Percentiles rank a stretch among this genome's conserved stretches.
Conservation (phyloP, 2,113 vertebrate genomes). For the Gavialis gangeticus region DNA sequence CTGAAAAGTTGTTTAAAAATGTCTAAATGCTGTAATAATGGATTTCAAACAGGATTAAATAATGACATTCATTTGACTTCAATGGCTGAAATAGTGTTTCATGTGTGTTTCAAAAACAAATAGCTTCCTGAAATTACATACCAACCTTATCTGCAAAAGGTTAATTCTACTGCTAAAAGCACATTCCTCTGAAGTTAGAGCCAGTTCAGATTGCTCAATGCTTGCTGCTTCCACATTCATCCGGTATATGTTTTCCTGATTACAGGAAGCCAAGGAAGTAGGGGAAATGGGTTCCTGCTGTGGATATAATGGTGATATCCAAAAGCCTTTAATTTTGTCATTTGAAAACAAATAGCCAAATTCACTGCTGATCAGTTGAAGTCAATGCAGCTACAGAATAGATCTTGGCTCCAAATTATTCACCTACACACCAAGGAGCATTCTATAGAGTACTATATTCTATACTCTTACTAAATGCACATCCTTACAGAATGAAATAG, state of each 20-base stretch:
- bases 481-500: background rate
- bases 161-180: constrained; percentile 60
- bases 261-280: background rate
- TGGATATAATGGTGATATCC: background rate
- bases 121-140: constrained; percentile 54
- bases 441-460: background rate
- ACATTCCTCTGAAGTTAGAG: constrained; percentile 67
- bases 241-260: constrained; percentile 38
- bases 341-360: constrained; percentile 16
- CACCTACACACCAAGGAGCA: background rate
- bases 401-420: background rate
- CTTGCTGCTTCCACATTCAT: constrained; percentile 23
- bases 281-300: background rate
- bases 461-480: background rate
- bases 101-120: constrained; percentile 18
- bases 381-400: background rate
- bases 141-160: constrained; percentile 67
- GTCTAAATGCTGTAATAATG: background rate
- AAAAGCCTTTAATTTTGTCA: background rate
- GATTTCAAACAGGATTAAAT: background rate
- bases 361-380: background rate
- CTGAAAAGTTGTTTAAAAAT: background rate
- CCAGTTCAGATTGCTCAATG: constrained; percentile 15
- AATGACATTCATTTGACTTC: background rate
- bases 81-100: background rate